phyloP scores from a whole-genome alignment of 1,140 invertebrate genomes.

The Samia ricini region DNA sequence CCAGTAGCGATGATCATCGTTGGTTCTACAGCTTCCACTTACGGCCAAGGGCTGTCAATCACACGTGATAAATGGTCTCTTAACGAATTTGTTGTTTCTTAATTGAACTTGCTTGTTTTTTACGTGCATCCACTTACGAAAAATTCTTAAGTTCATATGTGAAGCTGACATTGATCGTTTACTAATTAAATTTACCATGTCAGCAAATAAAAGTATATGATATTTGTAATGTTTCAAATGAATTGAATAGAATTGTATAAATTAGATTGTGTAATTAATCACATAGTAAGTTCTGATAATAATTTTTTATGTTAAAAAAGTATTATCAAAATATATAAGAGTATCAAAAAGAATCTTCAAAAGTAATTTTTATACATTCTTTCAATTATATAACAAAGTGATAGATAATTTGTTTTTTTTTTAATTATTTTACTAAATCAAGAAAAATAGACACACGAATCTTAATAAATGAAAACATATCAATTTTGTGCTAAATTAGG shows the following conservation, averaged over 20 bases:
- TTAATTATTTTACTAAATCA: too few species aligned
- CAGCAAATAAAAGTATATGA: not conserved
- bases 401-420: too few species aligned
- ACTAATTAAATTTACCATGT: slow-evolving; percentile 16
- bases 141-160: not conserved
- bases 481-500: too few species aligned
- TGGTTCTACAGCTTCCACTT: not conserved
- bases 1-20: slow-evolving; percentile 32
- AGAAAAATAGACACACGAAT: too few species aligned
- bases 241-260: not conserved
- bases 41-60: slow-evolving; percentile 33
- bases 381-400: too few species aligned
- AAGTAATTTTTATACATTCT: too few species aligned
- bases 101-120: slow-evolving; percentile 34
- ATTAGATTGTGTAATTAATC: not conserved
- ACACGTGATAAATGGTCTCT: slow-evolving; percentile 37
- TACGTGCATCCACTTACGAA: slow-evolving; percentile 4
- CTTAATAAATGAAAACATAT: too few species aligned
- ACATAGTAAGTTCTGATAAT: not conserved
- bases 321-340: not conserved
- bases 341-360: too few species aligned
- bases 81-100: slow-evolving; percentile 50
- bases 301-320: not conserved
- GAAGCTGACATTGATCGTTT: not conserved
- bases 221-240: not conserved